Evolutionary conservation across 1,140 invertebrate species (phyloP), one percentile per base, ranked within the genome.

Genomic region (Sipha flava): DNA sequence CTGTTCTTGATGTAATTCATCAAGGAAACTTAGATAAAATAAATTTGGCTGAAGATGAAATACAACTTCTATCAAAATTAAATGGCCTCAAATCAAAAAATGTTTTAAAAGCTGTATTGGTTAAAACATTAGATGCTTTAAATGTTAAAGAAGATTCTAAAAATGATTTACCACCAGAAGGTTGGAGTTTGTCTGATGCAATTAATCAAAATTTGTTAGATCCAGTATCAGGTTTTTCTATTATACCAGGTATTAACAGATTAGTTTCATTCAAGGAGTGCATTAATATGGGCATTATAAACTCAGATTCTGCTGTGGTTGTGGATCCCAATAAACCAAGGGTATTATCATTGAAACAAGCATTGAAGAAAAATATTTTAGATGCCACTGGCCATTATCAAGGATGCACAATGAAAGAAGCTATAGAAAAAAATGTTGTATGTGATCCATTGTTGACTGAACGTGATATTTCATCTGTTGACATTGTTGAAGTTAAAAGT

Each of bases 251-350:
- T 40, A 94, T 94, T 2, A 93, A 95, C 84, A 89, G 93, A 83
- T 86, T 94, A 37, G 89, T 96, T 5, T 92, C 93, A 80, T 92
- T 98, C 82, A 89, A 94, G 85, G 94, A 97, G 85, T 96, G 95
- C 82, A 87, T 97, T 40, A 90, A 91, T 82, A 87, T 95, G 64
- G 90, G 93, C 83, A 92, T 97, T 14, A 93, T 98, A 54, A 92
- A 96, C 85, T 89, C 92, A 3, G 87, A 90, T 77, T 95, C 94
- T 3, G 93, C 92, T 31, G 84, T 89, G 31, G 93, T 95, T 10
- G 86, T 94, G 79, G 94, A 96, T 85, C 89, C 90, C 0, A 89
- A 87, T 81, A 91, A 89, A 59, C 89, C 89, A 70, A 88, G 91
- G 82, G 90, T 90, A 84, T 86, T 95, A 59, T 89, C 91, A 34